Evolutionary conservation across 2,113 vertebrate species (phyloP), one percentile per base, ranked within the genome.

Genomic region (Callochromis pleurospilus): DNA sequence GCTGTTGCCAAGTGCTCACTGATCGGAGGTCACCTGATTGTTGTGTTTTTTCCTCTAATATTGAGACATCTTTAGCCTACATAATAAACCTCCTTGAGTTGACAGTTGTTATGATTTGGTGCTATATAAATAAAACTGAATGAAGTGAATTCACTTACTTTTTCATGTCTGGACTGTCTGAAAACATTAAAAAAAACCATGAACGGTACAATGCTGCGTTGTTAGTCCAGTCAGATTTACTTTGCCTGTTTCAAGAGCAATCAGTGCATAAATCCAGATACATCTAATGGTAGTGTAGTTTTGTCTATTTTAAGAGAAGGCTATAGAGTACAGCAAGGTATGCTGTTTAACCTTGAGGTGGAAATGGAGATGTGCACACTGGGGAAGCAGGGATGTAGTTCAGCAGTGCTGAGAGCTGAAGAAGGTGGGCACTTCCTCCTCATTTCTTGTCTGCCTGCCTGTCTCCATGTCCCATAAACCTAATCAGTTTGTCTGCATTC

Each of bases 291-390:
- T n/a, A 40, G 9, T 33, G 7, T 24, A 15, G 55, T 7, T 51
- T 24, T 65, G 45, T 55, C 36, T 83, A 54, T 79, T 58, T 80
- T 31, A 81, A 38, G 73, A 75, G 14, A n/a, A 83, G 79, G 62
- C 81, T 75, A 75, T 19, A 49, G 24, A 38, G 65, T n/a, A 81
- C 70, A 81, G 60, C 24, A 12, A 14, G 6, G 68, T 53, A 42
- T 65, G 26, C 21, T 62, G 49, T 85, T 85, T 82, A 86, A 84
- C 88, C 87, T 92, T 88, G 40, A 88, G 82, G 29, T 83, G 82
- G 80, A 53, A 88, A 86, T 73, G 38, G 33, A 80, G 60, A 79
- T 56, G 33, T 31, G 38, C 75, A n/a, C 1, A 1, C 38, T 29
- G 33, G 38, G 51, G 54, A 54, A 85, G 62, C 68, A 55, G 85